Conservation (phyloP, 35 echinoderm and acorn worm genomes). For the Anneissia japonica region DNA sequence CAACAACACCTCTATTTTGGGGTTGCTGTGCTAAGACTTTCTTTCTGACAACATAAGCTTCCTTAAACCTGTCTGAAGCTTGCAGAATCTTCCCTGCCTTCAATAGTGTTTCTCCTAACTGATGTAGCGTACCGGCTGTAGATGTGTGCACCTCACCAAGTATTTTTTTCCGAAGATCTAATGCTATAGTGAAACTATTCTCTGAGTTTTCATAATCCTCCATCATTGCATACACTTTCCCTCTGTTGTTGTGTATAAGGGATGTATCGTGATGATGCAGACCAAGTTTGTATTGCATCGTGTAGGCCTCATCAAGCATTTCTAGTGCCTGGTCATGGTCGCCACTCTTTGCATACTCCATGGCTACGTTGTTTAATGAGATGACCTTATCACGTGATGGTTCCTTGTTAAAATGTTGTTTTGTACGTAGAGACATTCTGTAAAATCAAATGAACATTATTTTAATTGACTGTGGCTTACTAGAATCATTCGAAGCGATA, state of each 20-base stretch:
- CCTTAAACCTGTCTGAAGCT: neutral
- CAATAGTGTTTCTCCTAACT: conserved; percentile 16
- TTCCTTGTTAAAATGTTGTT: conserved; percentile 11
- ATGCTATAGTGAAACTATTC: conserved; percentile 5
- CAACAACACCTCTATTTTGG: neutral
- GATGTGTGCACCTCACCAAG: neutral
- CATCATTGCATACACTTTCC: conserved; percentile 20
- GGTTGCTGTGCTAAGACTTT: conserved; percentile 2
- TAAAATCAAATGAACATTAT: too few relatives aligned
- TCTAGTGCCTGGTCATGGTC: neutral
- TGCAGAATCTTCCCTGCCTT: neutral
- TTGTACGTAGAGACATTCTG: neutral
- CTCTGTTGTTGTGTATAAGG: conserved; percentile 22
- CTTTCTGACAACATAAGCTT: neutral
- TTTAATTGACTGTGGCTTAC: too few relatives aligned
- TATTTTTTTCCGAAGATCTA: neutral
- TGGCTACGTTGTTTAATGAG: conserved; percentile 27
- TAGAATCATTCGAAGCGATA: too few relatives aligned
- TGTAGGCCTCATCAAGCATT: conserved; percentile 19
- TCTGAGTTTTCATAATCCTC: neutral
- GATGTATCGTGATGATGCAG: conserved; percentile 29
- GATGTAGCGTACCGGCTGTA: conserved; percentile 13
- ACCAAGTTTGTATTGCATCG: conserved; percentile 15
- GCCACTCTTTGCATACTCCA: neutral
- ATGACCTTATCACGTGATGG: neutral